phyloP scores from a whole-genome alignment of 1,140 invertebrate genomes.

The Cherax destructor region DNA sequence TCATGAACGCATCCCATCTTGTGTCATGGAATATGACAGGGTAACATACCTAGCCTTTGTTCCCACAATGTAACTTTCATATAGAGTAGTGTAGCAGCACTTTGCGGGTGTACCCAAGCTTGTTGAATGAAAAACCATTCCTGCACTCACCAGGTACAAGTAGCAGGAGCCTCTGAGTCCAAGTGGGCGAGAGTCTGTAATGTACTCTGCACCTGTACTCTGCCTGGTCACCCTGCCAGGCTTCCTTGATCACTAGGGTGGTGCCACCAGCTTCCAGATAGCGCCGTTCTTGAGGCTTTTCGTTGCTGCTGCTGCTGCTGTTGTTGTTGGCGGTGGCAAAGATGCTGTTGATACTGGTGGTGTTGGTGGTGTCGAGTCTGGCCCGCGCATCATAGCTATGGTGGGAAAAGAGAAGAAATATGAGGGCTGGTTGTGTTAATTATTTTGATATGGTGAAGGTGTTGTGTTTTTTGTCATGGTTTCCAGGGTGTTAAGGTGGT shows the following conservation, averaged over 20 bases:
- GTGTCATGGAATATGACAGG: too few relatives aligned
- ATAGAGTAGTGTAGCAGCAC: too few relatives aligned
- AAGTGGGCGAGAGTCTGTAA: conserved; percentile 39
- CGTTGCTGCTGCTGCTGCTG: background rate
- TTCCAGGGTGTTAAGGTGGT: too few relatives aligned
- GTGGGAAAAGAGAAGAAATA: background rate
- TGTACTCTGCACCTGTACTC: conserved; percentile 58
- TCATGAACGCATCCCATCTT: too few relatives aligned
- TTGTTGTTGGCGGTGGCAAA: background rate
- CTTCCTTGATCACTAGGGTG: conserved; percentile 21
- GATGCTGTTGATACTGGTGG: background rate
- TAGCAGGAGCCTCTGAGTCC: conserved; percentile 46
- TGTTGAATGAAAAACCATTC: too few relatives aligned
- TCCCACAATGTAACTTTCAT: too few relatives aligned
- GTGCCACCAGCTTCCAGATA: conserved; percentile 36
- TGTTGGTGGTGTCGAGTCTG: background rate
- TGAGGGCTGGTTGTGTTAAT: too few relatives aligned
- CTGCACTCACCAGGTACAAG: conserved; percentile 25
- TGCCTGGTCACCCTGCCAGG: conserved; percentile 14
- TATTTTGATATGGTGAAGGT: too few relatives aligned
- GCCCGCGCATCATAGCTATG: conserved; percentile 32
- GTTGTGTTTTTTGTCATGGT: too few relatives aligned
- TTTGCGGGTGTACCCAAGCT: too few relatives aligned
- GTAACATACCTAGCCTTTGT: too few relatives aligned
- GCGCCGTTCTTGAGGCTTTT: background rate